Conservation (phyloP, 2,797 vertebrate species). For the Galaxias olidus region DNA sequence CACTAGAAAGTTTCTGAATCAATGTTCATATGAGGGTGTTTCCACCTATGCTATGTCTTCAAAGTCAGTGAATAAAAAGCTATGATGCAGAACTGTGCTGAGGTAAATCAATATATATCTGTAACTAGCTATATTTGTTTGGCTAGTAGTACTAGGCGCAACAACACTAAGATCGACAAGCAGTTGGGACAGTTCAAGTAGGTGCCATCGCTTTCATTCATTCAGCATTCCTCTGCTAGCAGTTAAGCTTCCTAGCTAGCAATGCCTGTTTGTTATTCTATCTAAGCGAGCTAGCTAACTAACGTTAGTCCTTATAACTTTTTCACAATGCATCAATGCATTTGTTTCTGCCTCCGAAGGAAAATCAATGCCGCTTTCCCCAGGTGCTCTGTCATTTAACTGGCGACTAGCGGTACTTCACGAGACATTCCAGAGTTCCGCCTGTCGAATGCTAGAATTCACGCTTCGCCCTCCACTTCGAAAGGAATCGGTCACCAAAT, state of each 20-base stretch:
- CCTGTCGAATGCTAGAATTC: no score
- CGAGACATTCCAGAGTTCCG: constrained; percentile 33
- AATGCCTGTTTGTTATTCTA: constrained; percentile 10
- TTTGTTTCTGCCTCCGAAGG: constrained; percentile 9
- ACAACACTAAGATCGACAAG: constrained; percentile 1
- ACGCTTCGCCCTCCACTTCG: background rate
- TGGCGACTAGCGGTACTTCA: constrained; percentile 1
- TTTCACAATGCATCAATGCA: background rate
- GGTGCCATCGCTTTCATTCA: constrained; percentile 50
- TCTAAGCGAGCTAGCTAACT: constrained; percentile 19
- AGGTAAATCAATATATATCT: background rate
- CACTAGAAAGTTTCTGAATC: constrained; percentile 46
- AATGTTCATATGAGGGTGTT: constrained; percentile 53
- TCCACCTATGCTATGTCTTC: background rate
- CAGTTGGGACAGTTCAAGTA: constrained; percentile 11
- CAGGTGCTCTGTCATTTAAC: background rate
- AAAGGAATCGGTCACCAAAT: constrained; percentile 39
- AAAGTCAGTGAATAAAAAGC: constrained; percentile 18
- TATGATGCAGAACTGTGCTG: background rate
- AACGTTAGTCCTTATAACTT: background rate
- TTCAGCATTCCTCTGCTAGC: constrained; percentile 43
- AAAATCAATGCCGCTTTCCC: background rate
- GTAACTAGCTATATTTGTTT: background rate
- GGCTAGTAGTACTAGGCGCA: background rate
- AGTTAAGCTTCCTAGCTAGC: constrained; percentile 30